Base-by-base conservation (phyloP, 2,797 vertebrate genomes). In the Hyperoplus lanceolatus region DNA sequence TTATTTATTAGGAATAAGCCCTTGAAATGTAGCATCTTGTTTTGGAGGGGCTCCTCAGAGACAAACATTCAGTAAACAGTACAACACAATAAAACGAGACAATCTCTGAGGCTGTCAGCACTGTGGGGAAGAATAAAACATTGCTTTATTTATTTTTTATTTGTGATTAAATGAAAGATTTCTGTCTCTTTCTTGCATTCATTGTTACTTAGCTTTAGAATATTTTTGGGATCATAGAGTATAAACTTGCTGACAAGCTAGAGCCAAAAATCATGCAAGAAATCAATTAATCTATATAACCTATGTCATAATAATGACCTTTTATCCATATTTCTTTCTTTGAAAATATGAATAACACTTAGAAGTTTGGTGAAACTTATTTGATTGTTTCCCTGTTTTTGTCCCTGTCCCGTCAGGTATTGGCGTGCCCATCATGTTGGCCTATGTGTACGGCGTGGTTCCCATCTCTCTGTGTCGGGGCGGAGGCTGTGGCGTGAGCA, bases 341-440 rank as follows among this genome's bases (percentile, higher is more conserved):
- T 39, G 18, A 48, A 48, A 18, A 16, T 16, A 69, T 6, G 6
- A 36, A 16, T 15, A 14, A 10, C 7, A 21, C 6, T 38, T 38
- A n/a, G 45, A 56, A 3, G 29, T 42, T 57, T 6, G 36, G 9
- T 67, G 5, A 38, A 58, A n/a, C 2, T 45, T 11, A 45, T 45
- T 45, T 45, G 43, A 45, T 45, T 45, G 4, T n/a, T 1, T 46
- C 8, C 21, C 7, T 45, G 41, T 16, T 39, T 39, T 10, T 11
- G 16, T 77, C 1, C 4, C 50, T 5, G 5, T n/a, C 29, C 50
- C 4, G 4, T 0, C 92, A 99, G 98, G 98, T 46, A 98, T 99
- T 13, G 98, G 98, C 0, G 97, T 99, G 15, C 98, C 98, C 86
- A 99, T 99, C 95, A 99, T 99, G 98, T 72, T 99, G 94, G 98